Conservation (phyloP, 2,888 invertebrate genomes). For the Dimorphilus gyrociliatus region DNA sequence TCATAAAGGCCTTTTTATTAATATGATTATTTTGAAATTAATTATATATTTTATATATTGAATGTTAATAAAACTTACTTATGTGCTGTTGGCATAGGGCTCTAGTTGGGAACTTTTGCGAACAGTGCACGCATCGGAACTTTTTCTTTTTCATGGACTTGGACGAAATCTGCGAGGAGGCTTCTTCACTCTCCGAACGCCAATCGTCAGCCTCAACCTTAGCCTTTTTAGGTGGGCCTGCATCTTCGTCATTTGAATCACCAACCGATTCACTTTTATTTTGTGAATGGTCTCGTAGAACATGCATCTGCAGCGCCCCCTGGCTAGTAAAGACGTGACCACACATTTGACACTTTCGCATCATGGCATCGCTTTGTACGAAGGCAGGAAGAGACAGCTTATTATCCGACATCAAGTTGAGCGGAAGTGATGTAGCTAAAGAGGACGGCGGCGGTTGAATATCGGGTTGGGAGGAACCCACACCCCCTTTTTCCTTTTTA, state of each 20-base stretch:
- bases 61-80: slow-evolving; percentile 17
- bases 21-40: too few relatives aligned
- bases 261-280: slow-evolving; percentile 14
- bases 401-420: slow-evolving; percentile 14
- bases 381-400: slow-evolving; percentile 5
- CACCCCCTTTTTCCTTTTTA: neutral
- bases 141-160: slow-evolving; percentile 9
- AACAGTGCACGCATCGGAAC: slow-evolving; percentile 28
- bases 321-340: slow-evolving; percentile 34
- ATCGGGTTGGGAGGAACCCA: neutral
- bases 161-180: slow-evolving; percentile 31
- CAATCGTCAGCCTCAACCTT: neutral
- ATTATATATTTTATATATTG: slow-evolving; percentile 6
- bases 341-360: slow-evolving; percentile 31
- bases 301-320: slow-evolving; percentile 38
- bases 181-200: slow-evolving; percentile 4
- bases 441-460: slow-evolving; percentile 6
- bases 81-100: slow-evolving; percentile 23
- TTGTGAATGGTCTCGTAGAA: slow-evolving; percentile 38
- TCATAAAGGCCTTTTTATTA: too few relatives aligned
- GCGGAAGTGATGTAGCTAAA: slow-evolving; percentile 10
- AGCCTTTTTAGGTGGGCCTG: slow-evolving; percentile 6
- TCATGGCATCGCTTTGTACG: slow-evolving; percentile 3
- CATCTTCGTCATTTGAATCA: slow-evolving; percentile 8
- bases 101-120: slow-evolving; percentile 21